phyloP scores from a whole-genome alignment of 2,797 vertebrate genomes.

The Pelodytes ibericus region DNA sequence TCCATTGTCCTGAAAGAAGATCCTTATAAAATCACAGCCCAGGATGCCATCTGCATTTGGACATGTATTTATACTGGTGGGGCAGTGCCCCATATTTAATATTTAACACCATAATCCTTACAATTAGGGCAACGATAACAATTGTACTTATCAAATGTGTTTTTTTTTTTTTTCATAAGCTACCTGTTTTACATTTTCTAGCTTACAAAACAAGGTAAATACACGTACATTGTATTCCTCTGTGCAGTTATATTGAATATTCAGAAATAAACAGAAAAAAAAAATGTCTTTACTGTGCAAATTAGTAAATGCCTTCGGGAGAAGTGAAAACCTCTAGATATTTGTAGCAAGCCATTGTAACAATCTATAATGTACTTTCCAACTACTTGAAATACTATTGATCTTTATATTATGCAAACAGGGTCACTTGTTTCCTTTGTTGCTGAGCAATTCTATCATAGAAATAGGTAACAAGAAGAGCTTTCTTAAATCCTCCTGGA shows the following conservation, averaged over 20 bases:
- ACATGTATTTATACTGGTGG: no score
- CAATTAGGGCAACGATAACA: no score
- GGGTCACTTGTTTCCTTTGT: conserved; percentile 55
- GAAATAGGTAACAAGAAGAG: conserved; percentile 40
- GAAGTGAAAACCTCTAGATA: conserved; percentile 73
- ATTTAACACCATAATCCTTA: no score
- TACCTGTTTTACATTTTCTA: conserved; percentile 7
- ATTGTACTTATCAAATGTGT: no score
- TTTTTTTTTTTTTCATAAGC: background rate
- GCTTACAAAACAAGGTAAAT: conserved; percentile 9
- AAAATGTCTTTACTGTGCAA: conserved; percentile 79
- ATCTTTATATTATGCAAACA: conserved; percentile 76
- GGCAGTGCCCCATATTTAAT: no score
- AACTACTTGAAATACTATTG: conserved; percentile 80
- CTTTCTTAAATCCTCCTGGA: conserved; percentile 43
- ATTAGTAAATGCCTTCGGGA: conserved; percentile 77
- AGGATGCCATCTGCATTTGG: no score
- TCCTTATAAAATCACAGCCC: no score
- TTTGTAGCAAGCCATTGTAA: conserved; percentile 73
- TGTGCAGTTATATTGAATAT: conserved; percentile 68
- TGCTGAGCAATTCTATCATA: conserved; percentile 42
- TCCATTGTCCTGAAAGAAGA: no score
- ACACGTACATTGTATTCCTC: conserved; percentile 33
- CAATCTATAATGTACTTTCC: conserved; percentile 68
- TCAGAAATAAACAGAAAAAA: conserved; percentile 73